Percentiles rank a stretch among this genome's conserved stretches.
phyloP scores from a whole-genome alignment of 2,113 vertebrate genomes.

The Australoheros scitulus region DNA sequence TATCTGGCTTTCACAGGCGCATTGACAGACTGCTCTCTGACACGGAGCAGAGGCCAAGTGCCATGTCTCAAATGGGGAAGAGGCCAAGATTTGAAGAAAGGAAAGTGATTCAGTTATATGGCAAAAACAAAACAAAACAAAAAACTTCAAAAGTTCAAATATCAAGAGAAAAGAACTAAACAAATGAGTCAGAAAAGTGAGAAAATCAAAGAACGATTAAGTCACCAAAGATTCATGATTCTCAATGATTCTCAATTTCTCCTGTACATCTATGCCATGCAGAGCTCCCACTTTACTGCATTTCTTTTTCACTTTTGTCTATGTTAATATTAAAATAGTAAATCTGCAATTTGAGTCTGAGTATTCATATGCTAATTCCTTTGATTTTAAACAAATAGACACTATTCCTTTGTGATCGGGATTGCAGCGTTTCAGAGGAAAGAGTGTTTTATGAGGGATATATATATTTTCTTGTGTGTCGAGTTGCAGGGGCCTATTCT shows the following conservation, averaged over 20 bases:
- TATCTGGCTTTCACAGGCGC: constrained; percentile 80
- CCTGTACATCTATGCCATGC: neutral
- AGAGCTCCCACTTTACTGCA: neutral
- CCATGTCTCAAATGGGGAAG: constrained; percentile 59
- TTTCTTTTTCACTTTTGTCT: constrained; percentile 1
- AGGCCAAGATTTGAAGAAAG: constrained; percentile 41
- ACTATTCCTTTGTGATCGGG: constrained; percentile 9
- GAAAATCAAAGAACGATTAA: neutral
- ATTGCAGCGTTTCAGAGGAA: constrained; percentile 27
- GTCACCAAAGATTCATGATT: neutral
- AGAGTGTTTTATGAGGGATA: constrained; percentile 18
- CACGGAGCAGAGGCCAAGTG: constrained; percentile 68
- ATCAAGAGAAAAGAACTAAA: neutral
- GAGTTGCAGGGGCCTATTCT: constrained; percentile 58
- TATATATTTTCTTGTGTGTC: constrained; percentile 15
- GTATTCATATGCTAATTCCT: constrained; percentile 10
- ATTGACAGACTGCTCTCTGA: constrained; percentile 72
- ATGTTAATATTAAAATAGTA: constrained; percentile 16
- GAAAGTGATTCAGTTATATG: constrained; percentile 43
- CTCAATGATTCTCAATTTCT: neutral
- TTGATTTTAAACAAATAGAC: constrained; percentile 7
- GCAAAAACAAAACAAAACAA: neutral
- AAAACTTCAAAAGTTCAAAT: constrained; percentile 31
- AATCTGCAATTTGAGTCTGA: constrained; percentile 13
- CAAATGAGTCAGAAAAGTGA: neutral